Evolutionary conservation across 2,797 vertebrate genomes (phyloP), one percentile per base, ranked within the genome.

Genomic region (Sternotherus odoratus): DNA sequence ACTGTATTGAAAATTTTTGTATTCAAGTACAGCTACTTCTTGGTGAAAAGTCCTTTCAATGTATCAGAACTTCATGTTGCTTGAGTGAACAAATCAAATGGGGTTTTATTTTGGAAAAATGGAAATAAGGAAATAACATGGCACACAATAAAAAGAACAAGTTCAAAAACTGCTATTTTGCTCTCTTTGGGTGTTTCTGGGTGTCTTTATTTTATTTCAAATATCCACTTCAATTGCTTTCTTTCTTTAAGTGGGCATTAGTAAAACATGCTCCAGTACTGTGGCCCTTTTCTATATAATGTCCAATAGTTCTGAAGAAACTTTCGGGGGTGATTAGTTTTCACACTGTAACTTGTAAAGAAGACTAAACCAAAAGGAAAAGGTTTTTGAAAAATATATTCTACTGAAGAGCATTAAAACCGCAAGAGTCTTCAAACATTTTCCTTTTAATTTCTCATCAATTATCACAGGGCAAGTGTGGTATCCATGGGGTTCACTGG

Each of bases 391-490:
- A 94, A 88, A 28, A 43, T 8, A 28, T 19, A 28, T 85, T 81
- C 48, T 75, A 28, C 1, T 81, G 28, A 92, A 91, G 83, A 82
- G 1, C 4, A 57, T 77, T 85, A 82, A 82, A 91, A 49, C 50
- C 24, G 15, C 39, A 77, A 1, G 75, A 74, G 79, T 87, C 72
- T 85, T 89, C 87, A 83, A 86, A 77, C 43, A 50, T 84, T 84
- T 89, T 69, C 11, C 57, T 72, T 94, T 94, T 84, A 83, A 91
- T 89, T 93, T 92, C 48, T 85, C 92, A 63, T 79, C 92, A 86
- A 90, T 89, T 85, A 85, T 84, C 84, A 49, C 2, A 77, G 88
- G 86, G 30, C 82, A 90, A 92, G 77, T 51, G 82, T 28, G 79
- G 33, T 24, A 53, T 28, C n/a, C 15, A 49, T 3, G 15, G 39